phyloP scores from a whole-genome alignment of 2,113 vertebrate species.

The Tautogolabrus adspersus region DNA sequence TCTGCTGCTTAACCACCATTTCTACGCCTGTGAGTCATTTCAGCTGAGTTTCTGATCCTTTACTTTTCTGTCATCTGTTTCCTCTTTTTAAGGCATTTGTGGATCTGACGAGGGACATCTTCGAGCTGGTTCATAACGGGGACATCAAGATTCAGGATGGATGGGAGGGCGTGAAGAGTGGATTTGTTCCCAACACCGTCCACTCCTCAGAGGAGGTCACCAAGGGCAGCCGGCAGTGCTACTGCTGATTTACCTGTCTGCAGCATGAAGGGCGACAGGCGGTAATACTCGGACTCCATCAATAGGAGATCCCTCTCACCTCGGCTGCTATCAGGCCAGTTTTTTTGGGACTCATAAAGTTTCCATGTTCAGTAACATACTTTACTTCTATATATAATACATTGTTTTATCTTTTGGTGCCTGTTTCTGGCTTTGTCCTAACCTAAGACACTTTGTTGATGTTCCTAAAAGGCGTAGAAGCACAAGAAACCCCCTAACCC shows the following conservation, averaged over 20 bases:
- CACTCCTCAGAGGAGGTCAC: conserved; percentile 96
- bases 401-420: conserved; percentile 5
- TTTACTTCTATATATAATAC: conserved; percentile 30
- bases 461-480: conserved; percentile 44
- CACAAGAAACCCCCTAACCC: conserved; percentile 52
- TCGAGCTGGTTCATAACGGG: conserved; percentile 93
- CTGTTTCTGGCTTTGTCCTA: conserved; percentile 27
- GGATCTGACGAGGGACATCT: conserved; percentile 95
- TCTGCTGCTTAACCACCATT: too few relatives aligned
- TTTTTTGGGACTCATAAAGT: conserved; percentile 15
- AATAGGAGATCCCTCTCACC: conserved; percentile 4
- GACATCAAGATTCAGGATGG: conserved; percentile 97
- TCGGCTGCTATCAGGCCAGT: conserved; percentile 22
- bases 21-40: not conserved
- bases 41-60: not conserved
- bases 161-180: conserved; percentile 98
- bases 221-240: conserved; percentile 91
- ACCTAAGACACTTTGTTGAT: conserved; percentile 14
- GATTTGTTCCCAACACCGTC: conserved; percentile 95
- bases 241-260: conserved; percentile 85
- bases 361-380: conserved; percentile 11
- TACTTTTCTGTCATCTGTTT: not conserved
- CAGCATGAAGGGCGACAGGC: not conserved
- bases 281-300: conserved; percentile 24
- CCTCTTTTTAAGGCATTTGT: conserved; percentile 85